Evolutionary conservation across 2,797 vertebrate genomes (phyloP).

Genomic region (Halcyon leucocephala): DNA sequence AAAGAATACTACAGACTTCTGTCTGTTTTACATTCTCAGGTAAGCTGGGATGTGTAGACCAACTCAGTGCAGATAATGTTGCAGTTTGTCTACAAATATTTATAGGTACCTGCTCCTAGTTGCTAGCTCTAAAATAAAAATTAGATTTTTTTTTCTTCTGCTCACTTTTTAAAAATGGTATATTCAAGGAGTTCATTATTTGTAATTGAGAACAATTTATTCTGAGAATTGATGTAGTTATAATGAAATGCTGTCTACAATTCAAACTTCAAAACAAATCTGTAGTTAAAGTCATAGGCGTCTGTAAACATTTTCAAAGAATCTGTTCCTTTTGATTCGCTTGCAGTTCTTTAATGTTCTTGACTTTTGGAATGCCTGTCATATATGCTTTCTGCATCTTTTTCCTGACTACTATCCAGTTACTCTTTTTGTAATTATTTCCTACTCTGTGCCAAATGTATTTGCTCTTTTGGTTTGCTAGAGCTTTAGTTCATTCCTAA

Average conservation of each 20-base stretch:
- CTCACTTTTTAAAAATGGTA: neutral
- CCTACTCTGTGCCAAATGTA: neutral
- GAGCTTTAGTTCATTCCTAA: neutral
- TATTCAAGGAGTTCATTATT: neutral
- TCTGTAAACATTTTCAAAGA: neutral
- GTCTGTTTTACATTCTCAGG: conserved; percentile 97
- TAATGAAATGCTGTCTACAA: neutral
- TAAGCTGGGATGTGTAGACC: conserved; percentile 46
- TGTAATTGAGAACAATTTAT: neutral
- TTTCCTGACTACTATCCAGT: neutral
- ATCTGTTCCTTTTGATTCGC: neutral
- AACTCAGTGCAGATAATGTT: neutral
- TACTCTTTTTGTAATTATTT: neutral
- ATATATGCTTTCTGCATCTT: neutral
- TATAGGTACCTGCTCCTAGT: neutral
- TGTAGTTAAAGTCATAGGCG: neutral
- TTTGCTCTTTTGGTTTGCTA: neutral
- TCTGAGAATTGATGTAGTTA: neutral
- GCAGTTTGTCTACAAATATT: neutral
- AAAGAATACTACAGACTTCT: conserved; percentile 96
- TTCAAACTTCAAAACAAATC: neutral
- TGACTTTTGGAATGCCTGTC: neutral
- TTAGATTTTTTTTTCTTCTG: neutral
- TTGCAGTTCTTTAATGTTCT: neutral
- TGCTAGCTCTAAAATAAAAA: neutral